phyloP scores from a whole-genome alignment of 2,113 vertebrate genomes.

The Isichthys henryi region DNA sequence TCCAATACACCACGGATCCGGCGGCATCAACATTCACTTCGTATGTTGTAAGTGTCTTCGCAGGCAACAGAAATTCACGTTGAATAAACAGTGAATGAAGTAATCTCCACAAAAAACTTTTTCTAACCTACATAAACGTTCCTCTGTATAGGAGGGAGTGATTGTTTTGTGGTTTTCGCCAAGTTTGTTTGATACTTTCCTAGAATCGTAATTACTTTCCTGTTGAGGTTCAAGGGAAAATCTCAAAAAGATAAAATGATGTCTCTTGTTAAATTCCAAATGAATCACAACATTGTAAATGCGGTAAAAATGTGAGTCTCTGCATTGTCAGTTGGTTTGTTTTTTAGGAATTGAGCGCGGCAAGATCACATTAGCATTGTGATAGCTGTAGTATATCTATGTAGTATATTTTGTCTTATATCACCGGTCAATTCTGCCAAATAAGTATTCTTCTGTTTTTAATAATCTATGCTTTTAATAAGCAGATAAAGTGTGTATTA shows the following conservation, averaged over 20 bases:
- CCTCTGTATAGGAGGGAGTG: not conserved
- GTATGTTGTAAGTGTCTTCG: slow-evolving; percentile 73
- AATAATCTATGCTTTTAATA: not conserved
- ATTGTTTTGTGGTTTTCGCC: not conserved
- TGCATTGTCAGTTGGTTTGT: not conserved
- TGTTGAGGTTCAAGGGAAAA: not conserved
- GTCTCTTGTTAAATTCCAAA: not conserved
- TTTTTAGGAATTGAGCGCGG: not conserved
- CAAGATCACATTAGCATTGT: not conserved
- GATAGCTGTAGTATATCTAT: not conserved
- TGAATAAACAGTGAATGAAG: not conserved
- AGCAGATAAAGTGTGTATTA: not conserved
- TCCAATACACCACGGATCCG: slow-evolving; percentile 77
- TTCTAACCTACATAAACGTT: not conserved
- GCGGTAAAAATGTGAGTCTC: not conserved
- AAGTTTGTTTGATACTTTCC: not conserved
- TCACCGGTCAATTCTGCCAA: not conserved
- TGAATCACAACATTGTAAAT: not conserved
- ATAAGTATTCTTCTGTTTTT: not conserved
- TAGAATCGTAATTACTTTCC: not conserved
- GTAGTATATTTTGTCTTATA: not conserved
- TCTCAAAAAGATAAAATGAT: not conserved
- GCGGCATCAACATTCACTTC: slow-evolving; percentile 74
- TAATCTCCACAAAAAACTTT: not conserved
- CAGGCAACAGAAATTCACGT: not conserved